phyloP scores from a whole-genome alignment of 2,797 vertebrate species.

The Falco biarmicus region DNA sequence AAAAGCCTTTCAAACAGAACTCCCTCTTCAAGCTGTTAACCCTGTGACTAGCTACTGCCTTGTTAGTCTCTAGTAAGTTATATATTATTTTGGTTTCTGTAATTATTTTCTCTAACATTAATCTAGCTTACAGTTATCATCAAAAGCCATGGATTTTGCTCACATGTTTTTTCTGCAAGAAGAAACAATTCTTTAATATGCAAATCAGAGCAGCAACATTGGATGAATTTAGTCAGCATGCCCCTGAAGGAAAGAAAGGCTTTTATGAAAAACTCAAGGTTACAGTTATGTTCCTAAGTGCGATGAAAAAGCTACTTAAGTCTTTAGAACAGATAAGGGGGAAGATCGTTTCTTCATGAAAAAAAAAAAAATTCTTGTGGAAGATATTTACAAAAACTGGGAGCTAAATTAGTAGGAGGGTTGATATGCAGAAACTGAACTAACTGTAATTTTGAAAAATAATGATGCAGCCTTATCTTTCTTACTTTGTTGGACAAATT shows the following conservation, averaged over 20 bases:
- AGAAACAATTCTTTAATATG: constrained; percentile 60
- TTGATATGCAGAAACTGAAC: background rate
- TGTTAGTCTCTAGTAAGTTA: background rate
- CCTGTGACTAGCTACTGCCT: background rate
- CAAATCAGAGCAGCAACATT: constrained; percentile 30
- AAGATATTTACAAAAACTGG: background rate
- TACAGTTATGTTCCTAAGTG: background rate
- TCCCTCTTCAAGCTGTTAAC: background rate
- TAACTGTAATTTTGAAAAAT: background rate
- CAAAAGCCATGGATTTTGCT: constrained; percentile 18
- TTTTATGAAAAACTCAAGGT: constrained; percentile 39
- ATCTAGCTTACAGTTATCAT: background rate
- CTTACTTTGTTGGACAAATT: background rate
- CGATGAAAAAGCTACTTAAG: constrained; percentile 19
- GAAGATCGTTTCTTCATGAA: background rate
- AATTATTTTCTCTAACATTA: constrained; percentile 34
- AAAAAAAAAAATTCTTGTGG: background rate
- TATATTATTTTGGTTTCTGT: background rate
- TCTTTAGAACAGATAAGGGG: background rate
- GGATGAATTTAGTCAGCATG: constrained; percentile 12
- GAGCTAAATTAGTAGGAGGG: background rate
- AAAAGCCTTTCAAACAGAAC: constrained; percentile 14
- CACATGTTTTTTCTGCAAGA: constrained; percentile 31
- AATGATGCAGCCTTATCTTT: background rate
- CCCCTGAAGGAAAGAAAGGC: constrained; percentile 35